Conservation (phyloP, 2,797 vertebrate species). For the Agapornis canus region DNA sequence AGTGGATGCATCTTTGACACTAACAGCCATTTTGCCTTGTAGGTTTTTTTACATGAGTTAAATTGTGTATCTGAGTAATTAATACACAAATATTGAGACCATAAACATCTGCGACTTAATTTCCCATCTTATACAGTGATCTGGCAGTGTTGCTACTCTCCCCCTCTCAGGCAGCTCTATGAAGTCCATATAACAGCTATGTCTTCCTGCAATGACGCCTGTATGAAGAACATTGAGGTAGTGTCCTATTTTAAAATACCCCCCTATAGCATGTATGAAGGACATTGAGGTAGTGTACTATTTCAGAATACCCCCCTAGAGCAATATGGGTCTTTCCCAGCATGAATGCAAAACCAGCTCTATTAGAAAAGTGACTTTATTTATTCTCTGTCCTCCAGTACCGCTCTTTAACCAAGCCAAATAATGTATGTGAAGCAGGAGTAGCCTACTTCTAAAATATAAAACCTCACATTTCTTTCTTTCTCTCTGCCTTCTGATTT, state of each 20-base stretch:
- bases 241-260: background rate
- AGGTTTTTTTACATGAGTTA: background rate
- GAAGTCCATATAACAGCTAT: background rate
- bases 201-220: background rate
- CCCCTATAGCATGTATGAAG: background rate
- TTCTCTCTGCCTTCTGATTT: background rate
- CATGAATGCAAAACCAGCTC: background rate
- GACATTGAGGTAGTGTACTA: background rate
- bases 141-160: background rate
- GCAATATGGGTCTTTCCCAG: background rate
- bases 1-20: background rate
- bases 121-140: background rate
- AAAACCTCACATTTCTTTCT: background rate
- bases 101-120: background rate
- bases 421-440: background rate
- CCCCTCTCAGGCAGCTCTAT: background rate
- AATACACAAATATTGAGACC: slow-evolving; percentile 3
- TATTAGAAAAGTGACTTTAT: background rate
- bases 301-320: background rate
- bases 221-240: background rate
- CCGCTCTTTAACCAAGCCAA: background rate
- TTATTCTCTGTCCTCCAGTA: background rate
- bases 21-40: background rate
- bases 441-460: background rate
- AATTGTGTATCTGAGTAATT: background rate